These are phyloP conservation scores for Leptonema lineaticorne DNA, from an alignment of 1,140 invertebrate species.

Conservation along the genomic window DNA sequence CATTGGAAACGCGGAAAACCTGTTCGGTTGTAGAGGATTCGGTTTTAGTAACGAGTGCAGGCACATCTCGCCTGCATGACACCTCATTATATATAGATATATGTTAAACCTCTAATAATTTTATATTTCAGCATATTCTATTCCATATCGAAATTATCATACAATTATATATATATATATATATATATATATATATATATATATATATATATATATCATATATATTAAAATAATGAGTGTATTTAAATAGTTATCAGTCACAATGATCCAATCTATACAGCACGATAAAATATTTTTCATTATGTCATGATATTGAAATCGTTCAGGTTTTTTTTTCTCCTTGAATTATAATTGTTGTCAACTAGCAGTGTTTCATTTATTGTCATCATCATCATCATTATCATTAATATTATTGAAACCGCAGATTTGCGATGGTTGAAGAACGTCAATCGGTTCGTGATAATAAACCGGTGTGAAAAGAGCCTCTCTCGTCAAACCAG, in stretches of 20 bases:
- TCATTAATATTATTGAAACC: no score
- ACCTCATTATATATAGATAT: no score
- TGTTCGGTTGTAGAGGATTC: background rate
- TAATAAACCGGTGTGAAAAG: constrained; percentile 21
- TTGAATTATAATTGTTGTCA: background rate
- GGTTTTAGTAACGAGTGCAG: background rate
- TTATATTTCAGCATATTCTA: no score
- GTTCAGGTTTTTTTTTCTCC: background rate
- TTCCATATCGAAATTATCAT: no score
- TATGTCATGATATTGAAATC: background rate
- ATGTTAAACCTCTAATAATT: no score
- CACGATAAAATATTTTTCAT: background rate
- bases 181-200: background rate
- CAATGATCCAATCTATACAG: background rate
- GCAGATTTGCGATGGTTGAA: background rate
- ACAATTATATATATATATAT: no score
- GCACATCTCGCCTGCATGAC: background rate
- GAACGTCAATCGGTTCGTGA: constrained; percentile 5
- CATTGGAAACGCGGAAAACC: constrained; percentile 8
- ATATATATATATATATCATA: background rate
- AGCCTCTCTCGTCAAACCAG: constrained; percentile 20
- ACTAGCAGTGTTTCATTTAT: background rate
- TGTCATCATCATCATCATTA: background rate
- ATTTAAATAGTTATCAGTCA: background rate
- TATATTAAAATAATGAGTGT: background rate